Conservation (phyloP, 64 coral and sea anemone species). For the Dendrophyllia cribrosa region DNA sequence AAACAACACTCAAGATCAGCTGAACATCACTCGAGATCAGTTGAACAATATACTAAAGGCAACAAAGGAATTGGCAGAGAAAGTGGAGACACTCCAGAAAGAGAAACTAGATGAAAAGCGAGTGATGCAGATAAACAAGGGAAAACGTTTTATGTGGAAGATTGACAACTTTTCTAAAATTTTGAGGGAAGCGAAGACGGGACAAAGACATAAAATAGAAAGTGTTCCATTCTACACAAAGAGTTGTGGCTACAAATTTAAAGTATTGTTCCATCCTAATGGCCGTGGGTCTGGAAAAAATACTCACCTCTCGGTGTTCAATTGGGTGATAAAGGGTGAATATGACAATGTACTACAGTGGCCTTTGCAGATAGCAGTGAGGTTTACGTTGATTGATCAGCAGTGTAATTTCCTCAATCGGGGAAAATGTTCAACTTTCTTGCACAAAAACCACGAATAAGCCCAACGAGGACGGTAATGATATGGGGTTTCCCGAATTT, state of each 20-base stretch:
- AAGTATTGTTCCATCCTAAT: background rate
- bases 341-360: constrained; percentile 15
- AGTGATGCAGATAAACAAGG: background rate
- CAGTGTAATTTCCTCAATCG: background rate
- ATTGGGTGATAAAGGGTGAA: background rate
- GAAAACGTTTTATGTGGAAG: background rate
- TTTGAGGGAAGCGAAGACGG: background rate
- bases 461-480: too few species aligned
- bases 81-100: background rate
- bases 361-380: constrained; percentile 2
- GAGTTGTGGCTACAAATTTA: background rate
- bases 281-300: background rate
- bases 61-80: background rate
- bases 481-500: background rate
- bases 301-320: background rate
- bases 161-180: background rate
- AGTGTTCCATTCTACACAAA: background rate
- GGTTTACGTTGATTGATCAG: background rate
- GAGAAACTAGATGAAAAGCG: background rate
- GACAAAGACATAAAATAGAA: background rate
- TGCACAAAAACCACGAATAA: too few species aligned
- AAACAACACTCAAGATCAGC: background rate
- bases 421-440: too few species aligned
- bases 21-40: background rate
- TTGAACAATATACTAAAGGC: background rate